These are phyloP conservation scores for Drosophila austrosaltans DNA, from an alignment of 2,888 invertebrate genomes.

Conservation along the genomic window DNA sequence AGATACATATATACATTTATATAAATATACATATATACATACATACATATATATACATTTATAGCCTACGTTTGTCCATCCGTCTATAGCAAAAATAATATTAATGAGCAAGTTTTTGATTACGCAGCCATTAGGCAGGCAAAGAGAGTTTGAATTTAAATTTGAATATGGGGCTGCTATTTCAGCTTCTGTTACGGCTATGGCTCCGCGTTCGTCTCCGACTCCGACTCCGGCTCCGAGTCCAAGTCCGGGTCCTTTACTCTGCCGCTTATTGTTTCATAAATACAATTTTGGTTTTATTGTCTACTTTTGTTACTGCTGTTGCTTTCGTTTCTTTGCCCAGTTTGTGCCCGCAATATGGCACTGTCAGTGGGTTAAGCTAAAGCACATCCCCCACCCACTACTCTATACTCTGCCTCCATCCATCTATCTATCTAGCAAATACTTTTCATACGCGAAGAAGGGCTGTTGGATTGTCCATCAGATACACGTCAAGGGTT, in stretches of 20 bases:
- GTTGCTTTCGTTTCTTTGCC: constrained; percentile 51
- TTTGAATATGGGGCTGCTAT: constrained; percentile 42
- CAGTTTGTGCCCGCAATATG: constrained; percentile 38
- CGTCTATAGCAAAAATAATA: constrained; percentile 61
- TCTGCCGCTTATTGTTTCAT: constrained; percentile 48
- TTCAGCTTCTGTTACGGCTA: constrained; percentile 34
- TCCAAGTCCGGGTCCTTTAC: not conserved
- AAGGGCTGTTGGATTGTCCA: constrained; percentile 10
- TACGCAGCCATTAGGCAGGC: constrained; percentile 62
- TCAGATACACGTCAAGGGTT: constrained; percentile 12
- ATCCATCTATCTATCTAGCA: not conserved
- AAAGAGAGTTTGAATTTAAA: constrained; percentile 43
- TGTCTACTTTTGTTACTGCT: constrained; percentile 46
- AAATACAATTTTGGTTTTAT: constrained; percentile 55
- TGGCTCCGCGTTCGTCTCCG: constrained; percentile 15
- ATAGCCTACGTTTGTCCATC: constrained; percentile 21
- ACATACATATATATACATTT: constrained; percentile 35
- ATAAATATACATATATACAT: constrained; percentile 27
- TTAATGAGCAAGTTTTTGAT: constrained; percentile 62
- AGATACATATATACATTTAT: constrained; percentile 18
- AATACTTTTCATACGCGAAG: not conserved
- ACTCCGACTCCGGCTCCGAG: not conserved
- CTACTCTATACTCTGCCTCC: not conserved
- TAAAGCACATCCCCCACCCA: not conserved
- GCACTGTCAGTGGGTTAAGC: constrained; percentile 9